Conservation (phyloP, 2,888 invertebrate species). For the Drosophila atroscutellata region DNA sequence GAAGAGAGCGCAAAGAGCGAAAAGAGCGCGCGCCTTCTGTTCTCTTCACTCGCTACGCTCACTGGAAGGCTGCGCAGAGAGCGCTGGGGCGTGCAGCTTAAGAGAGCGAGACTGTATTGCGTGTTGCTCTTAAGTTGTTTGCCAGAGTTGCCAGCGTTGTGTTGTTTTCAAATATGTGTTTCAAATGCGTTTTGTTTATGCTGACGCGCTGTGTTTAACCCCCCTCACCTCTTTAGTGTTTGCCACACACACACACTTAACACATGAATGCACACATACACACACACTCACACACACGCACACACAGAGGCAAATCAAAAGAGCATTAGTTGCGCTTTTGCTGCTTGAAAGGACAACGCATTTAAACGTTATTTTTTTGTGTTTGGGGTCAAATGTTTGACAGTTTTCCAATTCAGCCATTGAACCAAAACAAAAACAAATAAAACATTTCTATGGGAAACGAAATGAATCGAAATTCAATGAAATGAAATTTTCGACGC, state of each 20-base stretch:
- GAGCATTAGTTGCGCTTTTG: constrained; percentile 77
- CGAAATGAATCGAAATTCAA: constrained; percentile 13
- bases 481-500: constrained; percentile 29
- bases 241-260: constrained; percentile 49
- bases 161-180: constrained; percentile 1
- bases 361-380: constrained; percentile 21
- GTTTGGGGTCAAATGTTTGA: constrained; percentile 39
- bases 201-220: constrained; percentile 31
- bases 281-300: not conserved
- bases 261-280: constrained; percentile 47
- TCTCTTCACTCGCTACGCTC: constrained; percentile 23
- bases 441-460: constrained; percentile 19
- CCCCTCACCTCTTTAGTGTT: constrained; percentile 7
- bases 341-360: constrained; percentile 35
- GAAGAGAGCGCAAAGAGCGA: constrained; percentile 4
- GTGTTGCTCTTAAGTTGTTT: constrained; percentile 30
- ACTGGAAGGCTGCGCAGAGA: constrained; percentile 61
- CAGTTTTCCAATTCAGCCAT: constrained; percentile 12
- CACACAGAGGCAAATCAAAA: constrained; percentile 48
- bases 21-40: constrained; percentile 4
- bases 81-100: constrained; percentile 24
- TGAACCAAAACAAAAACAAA: constrained; percentile 26
- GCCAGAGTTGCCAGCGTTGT: constrained; percentile 44
- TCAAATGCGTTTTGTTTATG: constrained; percentile 9
- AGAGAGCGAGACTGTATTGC: constrained; percentile 26